phyloP scores from a whole-genome alignment of 30 jellyfish, hydroid and myxozoan species.

The Aurelia aurita complex sp. Pacific region DNA sequence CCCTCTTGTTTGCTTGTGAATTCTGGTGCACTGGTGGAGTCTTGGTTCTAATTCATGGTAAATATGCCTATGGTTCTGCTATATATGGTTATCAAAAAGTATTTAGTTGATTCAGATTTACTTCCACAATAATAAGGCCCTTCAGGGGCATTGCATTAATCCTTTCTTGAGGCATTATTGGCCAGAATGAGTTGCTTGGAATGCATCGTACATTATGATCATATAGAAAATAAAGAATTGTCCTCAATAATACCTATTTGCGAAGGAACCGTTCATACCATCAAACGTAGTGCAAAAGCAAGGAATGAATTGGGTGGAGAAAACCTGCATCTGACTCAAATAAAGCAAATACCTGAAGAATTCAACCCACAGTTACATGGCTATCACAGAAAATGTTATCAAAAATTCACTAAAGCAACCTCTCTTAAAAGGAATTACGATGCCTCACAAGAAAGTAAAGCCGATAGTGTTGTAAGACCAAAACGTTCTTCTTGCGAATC shows the following conservation, averaged over 20 bases:
- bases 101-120: background rate
- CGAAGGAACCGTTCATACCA: conserved; percentile 27
- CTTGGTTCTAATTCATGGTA: background rate
- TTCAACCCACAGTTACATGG: conserved; percentile 39
- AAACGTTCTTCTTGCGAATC: conserved; percentile 18
- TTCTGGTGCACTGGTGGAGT: background rate
- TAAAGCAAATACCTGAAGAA: conserved; percentile 25
- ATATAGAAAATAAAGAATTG: background rate
- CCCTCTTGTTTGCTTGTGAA: background rate
- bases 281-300: conserved; percentile 25
- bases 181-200: conserved; percentile 35
- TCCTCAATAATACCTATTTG: conserved; percentile 13
- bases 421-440: conserved; percentile 19
- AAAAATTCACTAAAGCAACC: conserved; percentile 26
- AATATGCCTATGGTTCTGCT: background rate
- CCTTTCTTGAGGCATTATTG: background rate
- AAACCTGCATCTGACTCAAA: conserved; percentile 31
- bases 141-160: conserved; percentile 3
- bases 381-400: conserved; percentile 20
- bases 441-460: conserved; percentile 24
- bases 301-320: conserved; percentile 27
- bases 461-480: conserved; percentile 21
- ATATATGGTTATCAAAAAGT: background rate
- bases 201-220: conserved; percentile 20
- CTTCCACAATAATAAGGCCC: background rate